A percentile compares a stretch with the other conserved stretches of the same genome.
Evolutionary conservation across 2,113 vertebrate genomes (phyloP).

Genomic region (Otocyon megalotis): DNA sequence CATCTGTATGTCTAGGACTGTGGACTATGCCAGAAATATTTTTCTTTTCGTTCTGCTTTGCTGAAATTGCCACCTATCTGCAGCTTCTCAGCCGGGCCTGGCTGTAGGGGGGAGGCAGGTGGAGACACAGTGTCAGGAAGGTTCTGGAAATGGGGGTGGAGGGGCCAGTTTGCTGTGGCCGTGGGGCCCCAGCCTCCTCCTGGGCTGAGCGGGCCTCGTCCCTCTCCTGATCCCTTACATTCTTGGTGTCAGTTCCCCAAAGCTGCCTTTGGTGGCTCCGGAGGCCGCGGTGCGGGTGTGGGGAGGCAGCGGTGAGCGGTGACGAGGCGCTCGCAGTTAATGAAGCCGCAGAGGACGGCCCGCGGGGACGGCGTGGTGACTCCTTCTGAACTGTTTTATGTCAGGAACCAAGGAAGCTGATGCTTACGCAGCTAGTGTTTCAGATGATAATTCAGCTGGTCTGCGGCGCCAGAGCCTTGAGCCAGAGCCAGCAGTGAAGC

Average conservation of each 20-base stretch:
- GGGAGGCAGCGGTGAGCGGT: too few relatives aligned
- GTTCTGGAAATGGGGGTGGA: not conserved
- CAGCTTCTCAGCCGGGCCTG: not conserved
- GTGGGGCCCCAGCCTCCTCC: not conserved
- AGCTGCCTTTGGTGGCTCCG: not conserved
- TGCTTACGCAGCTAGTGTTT: constrained; percentile 32
- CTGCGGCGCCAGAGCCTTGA: constrained; percentile 8
- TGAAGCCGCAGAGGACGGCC: rapidly evolving
- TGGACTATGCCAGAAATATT: rapidly evolving
- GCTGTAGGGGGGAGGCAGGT: rapidly evolving
- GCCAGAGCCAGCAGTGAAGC: not conserved
- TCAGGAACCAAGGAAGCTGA: constrained; percentile 50
- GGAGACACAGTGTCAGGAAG: rapidly evolving
- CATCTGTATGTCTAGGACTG: rapidly evolving
- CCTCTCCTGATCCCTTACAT: rapidly evolving
- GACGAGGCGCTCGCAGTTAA: rapidly evolving
- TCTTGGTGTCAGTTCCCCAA: rapidly evolving
- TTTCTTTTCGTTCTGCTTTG: not conserved
- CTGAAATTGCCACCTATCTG: not conserved
- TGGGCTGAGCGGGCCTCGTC: not conserved
- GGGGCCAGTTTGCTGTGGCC: not conserved
- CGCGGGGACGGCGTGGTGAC: rapidly evolving
- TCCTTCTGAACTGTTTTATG: not conserved
- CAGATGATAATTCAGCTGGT: constrained; percentile 5
- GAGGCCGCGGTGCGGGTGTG: rapidly evolving